A percentile compares a stretch with the other conserved stretches of the same genome.
Evolutionary conservation across 2,888 invertebrate species (phyloP).

Genomic region (Muscina levida): DNA sequence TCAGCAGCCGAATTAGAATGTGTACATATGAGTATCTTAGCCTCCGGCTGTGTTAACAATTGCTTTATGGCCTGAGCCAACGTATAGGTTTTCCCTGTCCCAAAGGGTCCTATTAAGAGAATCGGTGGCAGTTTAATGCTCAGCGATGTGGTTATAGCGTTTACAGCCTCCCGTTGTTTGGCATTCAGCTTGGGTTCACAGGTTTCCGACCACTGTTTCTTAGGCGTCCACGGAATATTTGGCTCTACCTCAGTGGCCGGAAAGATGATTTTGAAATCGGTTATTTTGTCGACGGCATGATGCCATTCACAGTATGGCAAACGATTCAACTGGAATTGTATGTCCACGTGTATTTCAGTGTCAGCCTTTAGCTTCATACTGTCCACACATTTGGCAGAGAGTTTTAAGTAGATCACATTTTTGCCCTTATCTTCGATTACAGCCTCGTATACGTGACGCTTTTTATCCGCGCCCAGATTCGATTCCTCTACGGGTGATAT

Average conservation of each 20-base stretch:
- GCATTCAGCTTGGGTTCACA: slow-evolving; percentile 85
- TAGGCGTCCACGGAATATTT: slow-evolving; percentile 86
- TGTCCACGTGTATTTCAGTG: slow-evolving; percentile 84
- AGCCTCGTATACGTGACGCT: slow-evolving; percentile 85
- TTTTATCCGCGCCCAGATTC: slow-evolving; percentile 68
- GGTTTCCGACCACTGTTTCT: slow-evolving; percentile 85
- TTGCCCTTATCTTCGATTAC: slow-evolving; percentile 90
- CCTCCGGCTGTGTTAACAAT: slow-evolving; percentile 83
- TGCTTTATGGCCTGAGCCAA: slow-evolving; percentile 88
- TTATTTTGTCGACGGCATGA: slow-evolving; percentile 88
- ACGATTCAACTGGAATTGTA: slow-evolving; percentile 90
- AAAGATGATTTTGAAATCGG: slow-evolving; percentile 86
- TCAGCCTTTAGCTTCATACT: slow-evolving; percentile 84
- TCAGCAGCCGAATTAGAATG: slow-evolving; percentile 94
- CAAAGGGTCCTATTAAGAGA: slow-evolving; percentile 89
- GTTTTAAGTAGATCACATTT: slow-evolving; percentile 87
- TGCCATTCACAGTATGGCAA: slow-evolving; percentile 92
- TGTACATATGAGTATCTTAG: slow-evolving; percentile 89
- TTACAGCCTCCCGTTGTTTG: slow-evolving; percentile 89
- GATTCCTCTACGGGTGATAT: slow-evolving; percentile 80
- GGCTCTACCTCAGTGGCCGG: slow-evolving; percentile 84
- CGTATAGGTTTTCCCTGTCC: slow-evolving; percentile 93
- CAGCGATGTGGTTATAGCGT: slow-evolving; percentile 86
- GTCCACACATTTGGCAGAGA: slow-evolving; percentile 85
- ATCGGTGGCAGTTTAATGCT: slow-evolving; percentile 85